Conservation (phyloP, 2,113 vertebrate genomes). For the Zootoca vivipara region DNA sequence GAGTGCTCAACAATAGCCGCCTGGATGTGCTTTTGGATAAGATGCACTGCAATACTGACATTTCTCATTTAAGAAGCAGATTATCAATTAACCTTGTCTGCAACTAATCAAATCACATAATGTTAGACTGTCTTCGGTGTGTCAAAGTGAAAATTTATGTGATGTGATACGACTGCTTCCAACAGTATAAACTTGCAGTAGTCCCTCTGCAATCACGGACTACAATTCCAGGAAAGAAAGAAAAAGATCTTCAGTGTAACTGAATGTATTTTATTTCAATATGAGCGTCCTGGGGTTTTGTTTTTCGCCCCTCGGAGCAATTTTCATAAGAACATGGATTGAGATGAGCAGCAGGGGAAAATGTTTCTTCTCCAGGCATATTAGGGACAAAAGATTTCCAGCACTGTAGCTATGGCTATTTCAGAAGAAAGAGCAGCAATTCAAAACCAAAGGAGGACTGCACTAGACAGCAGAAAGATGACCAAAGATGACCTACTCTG, state of each 20-base stretch:
- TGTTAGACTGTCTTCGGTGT: not conserved
- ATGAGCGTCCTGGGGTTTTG: not conserved
- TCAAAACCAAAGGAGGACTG: not conserved
- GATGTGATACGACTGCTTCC: not conserved
- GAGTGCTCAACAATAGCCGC: not conserved
- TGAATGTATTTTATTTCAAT: constrained; percentile 17
- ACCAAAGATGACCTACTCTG: not conserved
- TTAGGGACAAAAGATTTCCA: not conserved
- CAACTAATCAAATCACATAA: constrained; percentile 19
- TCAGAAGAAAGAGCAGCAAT: not conserved
- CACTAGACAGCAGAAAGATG: not conserved
- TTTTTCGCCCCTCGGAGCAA: not conserved
- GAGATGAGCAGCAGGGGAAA: not conserved
- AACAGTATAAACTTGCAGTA: not conserved
- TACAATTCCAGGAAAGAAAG: not conserved
- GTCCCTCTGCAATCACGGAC: constrained; percentile 5
- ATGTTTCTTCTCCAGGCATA: not conserved
- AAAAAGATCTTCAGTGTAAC: not conserved
- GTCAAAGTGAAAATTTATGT: constrained; percentile 24
- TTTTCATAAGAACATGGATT: constrained; percentile 8
- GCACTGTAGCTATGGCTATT: not conserved
- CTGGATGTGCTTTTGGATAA: constrained; percentile 19
- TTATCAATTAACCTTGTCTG: constrained; percentile 41
- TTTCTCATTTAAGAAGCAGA: constrained; percentile 43
- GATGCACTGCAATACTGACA: not conserved